Evolutionary conservation across 2,113 vertebrate species (phyloP).

Genomic region (Corythoichthys intestinalis): DNA sequence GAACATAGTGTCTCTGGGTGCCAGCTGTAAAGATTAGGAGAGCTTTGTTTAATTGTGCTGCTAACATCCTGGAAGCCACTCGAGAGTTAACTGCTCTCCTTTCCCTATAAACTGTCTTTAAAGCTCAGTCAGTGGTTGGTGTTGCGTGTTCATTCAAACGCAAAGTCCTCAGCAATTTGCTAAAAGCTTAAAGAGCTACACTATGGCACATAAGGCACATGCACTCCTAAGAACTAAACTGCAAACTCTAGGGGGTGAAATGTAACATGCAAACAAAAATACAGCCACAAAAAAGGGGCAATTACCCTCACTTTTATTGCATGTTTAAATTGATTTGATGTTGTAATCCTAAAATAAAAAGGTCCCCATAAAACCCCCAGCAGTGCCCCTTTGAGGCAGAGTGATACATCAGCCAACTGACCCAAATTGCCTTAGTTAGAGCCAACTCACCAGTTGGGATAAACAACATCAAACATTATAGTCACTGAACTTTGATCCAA

Average conservation of each 20-base stretch:
- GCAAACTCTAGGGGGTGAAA: background rate
- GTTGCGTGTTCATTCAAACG: conserved; percentile 35
- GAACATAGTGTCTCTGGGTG: conserved; percentile 50
- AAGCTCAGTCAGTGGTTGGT: conserved; percentile 43
- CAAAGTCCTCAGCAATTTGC: conserved; percentile 34
- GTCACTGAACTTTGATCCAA: conserved; percentile 27
- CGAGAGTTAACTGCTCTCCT: conserved; percentile 31
- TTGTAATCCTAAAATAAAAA: conserved; percentile 11
- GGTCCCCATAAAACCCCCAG: conserved; percentile 2
- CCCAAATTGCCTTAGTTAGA: conserved; percentile 7
- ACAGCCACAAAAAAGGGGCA: conserved; percentile 11
- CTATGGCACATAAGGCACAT: background rate
- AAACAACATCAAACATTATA: conserved; percentile 19
- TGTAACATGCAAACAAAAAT: conserved; percentile 12
- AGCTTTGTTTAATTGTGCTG: conserved; percentile 69
- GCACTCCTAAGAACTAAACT: conserved; percentile 9
- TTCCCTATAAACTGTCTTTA: conserved; percentile 46
- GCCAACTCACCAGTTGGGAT: background rate
- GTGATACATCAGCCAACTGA: conserved; percentile 9
- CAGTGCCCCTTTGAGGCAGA: conserved; percentile 12
- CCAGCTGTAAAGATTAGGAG: conserved; percentile 66
- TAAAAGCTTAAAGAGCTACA: conserved; percentile 5
- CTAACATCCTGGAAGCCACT: conserved; percentile 49
- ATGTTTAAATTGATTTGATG: conserved; percentile 6
- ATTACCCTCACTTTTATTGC: conserved; percentile 1